These are phyloP conservation scores for Patiria pectinifera DNA, from an alignment of 53 echinoderm and acorn worm genomes.

Conservation along the genomic window DNA sequence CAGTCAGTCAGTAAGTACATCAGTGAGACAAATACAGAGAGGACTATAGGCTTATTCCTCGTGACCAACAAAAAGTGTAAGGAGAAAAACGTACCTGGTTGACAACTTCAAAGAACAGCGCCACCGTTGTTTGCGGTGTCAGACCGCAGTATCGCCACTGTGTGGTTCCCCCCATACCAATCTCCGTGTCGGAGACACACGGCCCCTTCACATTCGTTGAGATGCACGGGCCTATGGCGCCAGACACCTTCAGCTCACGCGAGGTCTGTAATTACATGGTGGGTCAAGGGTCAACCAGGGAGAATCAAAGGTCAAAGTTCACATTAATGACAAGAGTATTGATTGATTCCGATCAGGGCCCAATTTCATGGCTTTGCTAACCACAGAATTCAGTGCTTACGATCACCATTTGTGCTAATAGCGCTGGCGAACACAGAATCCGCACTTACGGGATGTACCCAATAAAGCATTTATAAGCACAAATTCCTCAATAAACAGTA, in stretches of 20 bases:
- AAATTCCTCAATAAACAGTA: no score
- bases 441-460: not conserved
- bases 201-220: slow-evolving; percentile 86
- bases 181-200: slow-evolving; percentile 93
- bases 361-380: no score
- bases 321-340: not conserved
- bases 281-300: not conserved
- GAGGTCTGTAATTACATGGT: slow-evolving; percentile 73
- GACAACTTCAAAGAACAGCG: slow-evolving; percentile 97
- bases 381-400: no score
- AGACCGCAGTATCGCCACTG: slow-evolving; percentile 98
- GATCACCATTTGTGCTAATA: no score
- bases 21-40: not conserved
- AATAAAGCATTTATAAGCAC: no score
- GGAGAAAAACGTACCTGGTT: slow-evolving; percentile 84
- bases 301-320: not conserved
- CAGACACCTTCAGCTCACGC: slow-evolving; percentile 92
- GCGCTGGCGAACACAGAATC: no score
- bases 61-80: not conserved
- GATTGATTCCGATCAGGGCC: not conserved
- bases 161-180: slow-evolving; percentile 93
- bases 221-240: slow-evolving; percentile 93
- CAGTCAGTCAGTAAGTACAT: no score
- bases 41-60: no score
- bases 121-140: slow-evolving; percentile 89